These are phyloP conservation scores for Salvator merianae DNA, from an alignment of 2,113 vertebrate species.

Conservation along the genomic window DNA sequence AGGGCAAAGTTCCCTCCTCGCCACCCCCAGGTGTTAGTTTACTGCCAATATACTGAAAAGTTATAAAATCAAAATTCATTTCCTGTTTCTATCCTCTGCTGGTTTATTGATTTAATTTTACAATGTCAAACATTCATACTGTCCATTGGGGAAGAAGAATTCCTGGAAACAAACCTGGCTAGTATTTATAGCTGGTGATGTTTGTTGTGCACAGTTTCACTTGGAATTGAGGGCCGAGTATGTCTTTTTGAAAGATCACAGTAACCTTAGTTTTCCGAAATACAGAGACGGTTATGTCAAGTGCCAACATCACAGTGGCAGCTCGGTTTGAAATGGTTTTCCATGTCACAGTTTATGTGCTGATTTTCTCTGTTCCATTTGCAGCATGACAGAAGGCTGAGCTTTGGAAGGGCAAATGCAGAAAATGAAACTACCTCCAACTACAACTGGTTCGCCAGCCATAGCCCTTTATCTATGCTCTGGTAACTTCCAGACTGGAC, in stretches of 20 bases:
- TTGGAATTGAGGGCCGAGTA: background rate
- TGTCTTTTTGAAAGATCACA: background rate
- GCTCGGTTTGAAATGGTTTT: background rate
- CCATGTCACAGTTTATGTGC: background rate
- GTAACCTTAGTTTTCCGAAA: slow-evolving; percentile 14
- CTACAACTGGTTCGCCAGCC: no score
- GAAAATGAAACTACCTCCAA: background rate
- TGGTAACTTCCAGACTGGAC: no score
- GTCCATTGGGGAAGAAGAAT: slow-evolving; percentile 3
- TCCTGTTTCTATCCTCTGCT: background rate
- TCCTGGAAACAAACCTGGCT: background rate
- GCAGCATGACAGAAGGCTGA: background rate
- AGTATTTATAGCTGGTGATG: slow-evolving; percentile 2
- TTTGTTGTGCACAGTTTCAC: background rate
- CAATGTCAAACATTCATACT: background rate
- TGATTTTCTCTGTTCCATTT: slow-evolving; percentile 1
- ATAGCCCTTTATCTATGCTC: no score
- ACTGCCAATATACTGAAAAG: background rate
- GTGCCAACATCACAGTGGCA: background rate
- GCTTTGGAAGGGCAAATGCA: background rate
- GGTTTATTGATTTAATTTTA: background rate
- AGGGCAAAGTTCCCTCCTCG: background rate
- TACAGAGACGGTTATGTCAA: background rate
- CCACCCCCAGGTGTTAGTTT: background rate
- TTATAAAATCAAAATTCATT: slow-evolving; percentile 13